Conservation (phyloP, 1,140 invertebrate genomes). For the Pygmarrhopalites habei region DNA sequence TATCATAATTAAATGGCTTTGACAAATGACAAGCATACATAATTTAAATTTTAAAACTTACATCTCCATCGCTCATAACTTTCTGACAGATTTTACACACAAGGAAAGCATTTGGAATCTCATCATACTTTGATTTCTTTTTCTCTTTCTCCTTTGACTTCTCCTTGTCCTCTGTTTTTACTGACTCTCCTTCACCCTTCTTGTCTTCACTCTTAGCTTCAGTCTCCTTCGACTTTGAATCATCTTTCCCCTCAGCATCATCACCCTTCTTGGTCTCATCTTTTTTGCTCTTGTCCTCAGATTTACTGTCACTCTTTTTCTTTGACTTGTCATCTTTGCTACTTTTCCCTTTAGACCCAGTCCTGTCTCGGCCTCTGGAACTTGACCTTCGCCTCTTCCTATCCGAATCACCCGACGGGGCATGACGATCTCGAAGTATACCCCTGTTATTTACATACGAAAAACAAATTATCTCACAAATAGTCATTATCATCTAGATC, state of each 20-base stretch:
- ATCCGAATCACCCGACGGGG: background rate
- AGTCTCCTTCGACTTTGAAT: background rate
- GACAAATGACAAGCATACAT: no score
- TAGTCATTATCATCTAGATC: no score
- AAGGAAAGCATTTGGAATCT: constrained; percentile 21
- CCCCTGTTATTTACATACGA: no score
- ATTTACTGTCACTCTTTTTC: background rate
- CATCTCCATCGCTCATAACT: constrained; percentile 30
- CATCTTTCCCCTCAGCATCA: no score
- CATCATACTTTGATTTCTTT: constrained; percentile 36
- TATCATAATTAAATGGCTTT: background rate
- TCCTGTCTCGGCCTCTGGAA: background rate
- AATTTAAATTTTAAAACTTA: constrained; percentile 12
- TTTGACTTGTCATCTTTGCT: background rate
- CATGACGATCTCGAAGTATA: background rate
- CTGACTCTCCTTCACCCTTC: constrained; percentile 15
- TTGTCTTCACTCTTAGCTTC: constrained; percentile 5
- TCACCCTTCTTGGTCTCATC: no score
- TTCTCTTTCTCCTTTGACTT: constrained; percentile 29
- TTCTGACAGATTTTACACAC: no score
- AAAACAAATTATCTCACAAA: no score
- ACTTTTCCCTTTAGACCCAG: constrained; percentile 2
- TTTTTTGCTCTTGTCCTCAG: no score
- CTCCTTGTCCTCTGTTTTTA: no score
- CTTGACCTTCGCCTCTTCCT: background rate